Evolutionary conservation across 1,140 invertebrate species (phyloP).

Genomic region (Adoxophyes honmai): DNA sequence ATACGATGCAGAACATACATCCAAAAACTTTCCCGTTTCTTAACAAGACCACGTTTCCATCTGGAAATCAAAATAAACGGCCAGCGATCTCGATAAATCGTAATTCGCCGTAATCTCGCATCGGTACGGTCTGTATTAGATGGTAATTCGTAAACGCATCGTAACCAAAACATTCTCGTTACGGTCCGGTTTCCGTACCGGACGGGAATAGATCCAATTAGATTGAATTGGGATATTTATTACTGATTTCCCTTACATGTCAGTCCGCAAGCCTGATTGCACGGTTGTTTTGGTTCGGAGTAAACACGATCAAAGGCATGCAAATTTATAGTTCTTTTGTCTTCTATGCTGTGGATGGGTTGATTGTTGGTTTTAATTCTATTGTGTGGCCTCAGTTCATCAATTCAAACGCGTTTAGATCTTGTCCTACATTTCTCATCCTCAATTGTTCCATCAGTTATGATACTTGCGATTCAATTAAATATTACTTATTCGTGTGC

Average conservation of each 20-base stretch:
- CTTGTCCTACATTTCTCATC: too few species aligned
- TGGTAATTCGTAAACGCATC: slow-evolving; percentile 41
- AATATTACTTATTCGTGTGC: too few species aligned
- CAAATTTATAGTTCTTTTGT: too few species aligned
- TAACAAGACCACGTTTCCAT: slow-evolving; percentile 26
- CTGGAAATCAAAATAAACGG: slow-evolving; percentile 34
- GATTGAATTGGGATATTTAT: slow-evolving; percentile 14
- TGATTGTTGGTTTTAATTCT: too few species aligned
- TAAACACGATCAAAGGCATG: not conserved
- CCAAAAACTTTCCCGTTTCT: slow-evolving; percentile 9
- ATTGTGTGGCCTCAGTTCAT: too few species aligned
- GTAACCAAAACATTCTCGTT: slow-evolving; percentile 1
- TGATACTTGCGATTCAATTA: too few species aligned
- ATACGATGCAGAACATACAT: not conserved
- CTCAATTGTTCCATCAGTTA: too few species aligned
- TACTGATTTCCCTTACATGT: slow-evolving; percentile 8
- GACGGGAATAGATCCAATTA: slow-evolving; percentile 12
- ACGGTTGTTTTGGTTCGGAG: not conserved
- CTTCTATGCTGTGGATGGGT: too few species aligned
- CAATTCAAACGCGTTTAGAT: too few species aligned
- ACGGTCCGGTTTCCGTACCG: not conserved
- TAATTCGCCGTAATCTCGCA: slow-evolving; percentile 52
- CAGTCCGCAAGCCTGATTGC: not conserved
- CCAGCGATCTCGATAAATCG: slow-evolving; percentile 49
- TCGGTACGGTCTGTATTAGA: slow-evolving; percentile 32